Conservation (phyloP, 2,888 invertebrate genomes). For the Xanthia togata region DNA sequence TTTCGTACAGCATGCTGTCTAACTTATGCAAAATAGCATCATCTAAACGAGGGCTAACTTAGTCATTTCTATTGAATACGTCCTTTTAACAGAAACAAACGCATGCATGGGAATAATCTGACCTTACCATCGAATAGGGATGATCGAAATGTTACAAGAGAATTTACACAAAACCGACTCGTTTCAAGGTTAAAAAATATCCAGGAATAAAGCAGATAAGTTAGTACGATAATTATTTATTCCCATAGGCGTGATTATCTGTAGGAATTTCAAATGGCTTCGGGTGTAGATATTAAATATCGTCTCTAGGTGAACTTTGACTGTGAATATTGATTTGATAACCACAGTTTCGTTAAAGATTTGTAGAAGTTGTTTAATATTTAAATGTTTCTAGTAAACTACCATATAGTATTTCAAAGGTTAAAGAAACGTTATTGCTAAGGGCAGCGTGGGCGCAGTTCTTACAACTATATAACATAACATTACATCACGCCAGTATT, state of each 20-base stretch:
- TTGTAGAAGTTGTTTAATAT: constrained; percentile 22
- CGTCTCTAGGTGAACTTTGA: constrained; percentile 23
- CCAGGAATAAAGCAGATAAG: constrained; percentile 35
- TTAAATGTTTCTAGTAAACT: constrained; percentile 12
- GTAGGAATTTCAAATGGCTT: constrained; percentile 6
- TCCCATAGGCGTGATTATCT: constrained; percentile 1
- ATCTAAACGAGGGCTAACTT: neutral
- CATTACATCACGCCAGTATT: neutral
- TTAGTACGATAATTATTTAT: constrained; percentile 7
- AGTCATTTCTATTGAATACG: neutral
- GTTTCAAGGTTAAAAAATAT: constrained; percentile 19
- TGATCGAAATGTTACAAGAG: neutral
- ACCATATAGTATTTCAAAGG: neutral
- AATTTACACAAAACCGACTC: neutral
- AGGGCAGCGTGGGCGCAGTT: constrained; percentile 7
- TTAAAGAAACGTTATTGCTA: constrained; percentile 4
- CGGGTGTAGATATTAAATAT: too few species aligned
- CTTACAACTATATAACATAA: neutral
- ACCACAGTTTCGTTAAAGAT: constrained; percentile 19
- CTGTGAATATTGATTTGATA: constrained; percentile 35
- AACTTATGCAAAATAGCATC: neutral
- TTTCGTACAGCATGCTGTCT: neutral
- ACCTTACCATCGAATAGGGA: neutral
- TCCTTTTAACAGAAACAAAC: neutral
- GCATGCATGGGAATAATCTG: neutral